Percentiles rank a stretch among this genome's conserved stretches.
These are phyloP conservation scores for Leptinotarsa defecta DNA, from an alignment of 1,140 invertebrate species.

Conservation along the genomic window DNA sequence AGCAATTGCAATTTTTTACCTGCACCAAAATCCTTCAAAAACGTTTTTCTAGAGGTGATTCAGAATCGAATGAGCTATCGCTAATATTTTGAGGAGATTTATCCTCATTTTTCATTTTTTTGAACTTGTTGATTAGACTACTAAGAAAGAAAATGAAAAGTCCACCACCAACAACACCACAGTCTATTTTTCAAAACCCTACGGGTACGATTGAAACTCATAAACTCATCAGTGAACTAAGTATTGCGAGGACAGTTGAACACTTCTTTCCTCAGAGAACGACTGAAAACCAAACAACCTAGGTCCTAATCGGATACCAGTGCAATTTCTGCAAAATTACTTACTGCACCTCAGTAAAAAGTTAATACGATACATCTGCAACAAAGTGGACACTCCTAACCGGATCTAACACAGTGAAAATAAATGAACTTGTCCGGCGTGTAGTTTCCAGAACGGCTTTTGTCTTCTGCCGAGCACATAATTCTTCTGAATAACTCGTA, in stretches of 20 bases:
- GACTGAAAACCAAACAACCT: neutral
- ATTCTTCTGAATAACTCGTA: constrained; percentile 17
- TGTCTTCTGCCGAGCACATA: constrained; percentile 15
- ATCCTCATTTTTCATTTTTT: too few species aligned
- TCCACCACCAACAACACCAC: too few species aligned
- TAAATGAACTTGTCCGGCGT: constrained; percentile 17
- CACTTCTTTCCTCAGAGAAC: neutral
- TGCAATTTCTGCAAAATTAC: constrained; percentile 16
- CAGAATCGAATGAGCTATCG: too few species aligned
- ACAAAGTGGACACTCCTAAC: constrained; percentile 25
- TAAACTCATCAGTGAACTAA: too few species aligned
- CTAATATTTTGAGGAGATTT: too few species aligned
- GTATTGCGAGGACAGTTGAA: neutral
- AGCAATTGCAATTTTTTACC: too few species aligned
- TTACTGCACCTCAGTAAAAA: constrained; percentile 9
- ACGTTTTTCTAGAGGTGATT: too few species aligned
- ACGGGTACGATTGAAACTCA: too few species aligned
- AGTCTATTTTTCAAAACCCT: too few species aligned
- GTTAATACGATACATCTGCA: constrained; percentile 27
- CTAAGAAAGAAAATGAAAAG: too few species aligned
- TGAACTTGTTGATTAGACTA: too few species aligned
- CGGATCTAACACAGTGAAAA: constrained; percentile 21
- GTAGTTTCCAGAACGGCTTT: constrained; percentile 15
- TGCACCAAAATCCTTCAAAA: too few species aligned
- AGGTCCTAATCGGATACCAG: neutral